These are phyloP conservation scores for Sebastes baramenuke DNA, from an alignment of 2,797 vertebrate species.

Conservation along the genomic window DNA sequence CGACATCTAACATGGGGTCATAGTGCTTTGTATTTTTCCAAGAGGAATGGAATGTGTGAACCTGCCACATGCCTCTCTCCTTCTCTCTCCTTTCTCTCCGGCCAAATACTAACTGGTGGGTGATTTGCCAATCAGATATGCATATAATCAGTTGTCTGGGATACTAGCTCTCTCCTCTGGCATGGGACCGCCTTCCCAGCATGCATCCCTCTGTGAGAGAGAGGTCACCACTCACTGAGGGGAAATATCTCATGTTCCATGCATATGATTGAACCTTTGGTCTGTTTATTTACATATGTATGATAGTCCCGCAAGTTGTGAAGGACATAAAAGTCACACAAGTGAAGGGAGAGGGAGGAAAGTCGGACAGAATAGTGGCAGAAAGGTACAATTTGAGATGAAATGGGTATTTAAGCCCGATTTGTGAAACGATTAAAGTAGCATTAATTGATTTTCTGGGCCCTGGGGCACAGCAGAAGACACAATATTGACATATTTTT, in stretches of 20 bases:
- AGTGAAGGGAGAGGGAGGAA: background rate
- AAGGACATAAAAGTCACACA: slow-evolving; percentile 9
- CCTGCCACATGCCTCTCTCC: slow-evolving; percentile 44
- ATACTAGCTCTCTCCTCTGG: slow-evolving; percentile 54
- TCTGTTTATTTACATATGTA: slow-evolving; percentile 58
- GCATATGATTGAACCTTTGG: slow-evolving; percentile 43
- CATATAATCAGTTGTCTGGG: slow-evolving; percentile 63
- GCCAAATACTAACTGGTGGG: slow-evolving; percentile 53
- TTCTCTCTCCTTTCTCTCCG: slow-evolving; percentile 28
- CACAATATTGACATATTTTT: background rate
- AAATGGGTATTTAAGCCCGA: background rate
- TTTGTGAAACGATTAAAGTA: background rate
- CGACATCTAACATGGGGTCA: slow-evolving; percentile 48
- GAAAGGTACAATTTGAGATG: background rate
- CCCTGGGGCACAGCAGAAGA: background rate
- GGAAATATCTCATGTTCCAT: slow-evolving; percentile 13
- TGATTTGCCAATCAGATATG: slow-evolving; percentile 70
- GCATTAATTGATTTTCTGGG: background rate
- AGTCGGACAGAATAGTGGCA: background rate
- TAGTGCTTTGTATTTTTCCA: slow-evolving; percentile 59
- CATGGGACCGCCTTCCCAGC: slow-evolving; percentile 50
- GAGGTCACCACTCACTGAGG: slow-evolving; percentile 50
- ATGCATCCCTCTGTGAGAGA: slow-evolving; percentile 54
- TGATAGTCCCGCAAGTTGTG: slow-evolving; percentile 10
- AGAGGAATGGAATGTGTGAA: slow-evolving; percentile 57